Percentiles rank a stretch among this genome's conserved stretches.
These are phyloP conservation scores for Crotalus adamanteus DNA, from an alignment of 2,797 vertebrate species.

Conservation along the genomic window DNA sequence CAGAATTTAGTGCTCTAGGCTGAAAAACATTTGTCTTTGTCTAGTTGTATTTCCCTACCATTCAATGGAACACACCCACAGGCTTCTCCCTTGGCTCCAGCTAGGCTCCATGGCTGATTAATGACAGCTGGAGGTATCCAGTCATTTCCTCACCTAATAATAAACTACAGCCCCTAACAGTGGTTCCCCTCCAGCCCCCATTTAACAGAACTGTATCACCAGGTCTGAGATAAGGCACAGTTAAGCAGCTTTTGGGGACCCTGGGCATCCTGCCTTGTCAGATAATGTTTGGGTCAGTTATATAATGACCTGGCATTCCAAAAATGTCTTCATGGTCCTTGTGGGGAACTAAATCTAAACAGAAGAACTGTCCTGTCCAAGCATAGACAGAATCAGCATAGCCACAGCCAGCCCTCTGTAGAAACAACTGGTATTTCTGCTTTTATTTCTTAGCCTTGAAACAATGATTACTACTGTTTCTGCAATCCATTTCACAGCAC, in stretches of 20 bases:
- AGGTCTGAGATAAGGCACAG: conserved; percentile 25
- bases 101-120: conserved; percentile 86
- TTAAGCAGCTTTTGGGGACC: conserved; percentile 35
- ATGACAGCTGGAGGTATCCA: conserved; percentile 90
- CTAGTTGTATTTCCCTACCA: conserved; percentile 74
- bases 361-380: conserved; percentile 5
- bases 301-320: neutral
- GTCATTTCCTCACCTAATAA: conserved; percentile 85
- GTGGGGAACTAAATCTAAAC: neutral
- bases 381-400: conserved; percentile 19
- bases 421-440: conserved; percentile 38
- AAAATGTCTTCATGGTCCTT: conserved; percentile 3
- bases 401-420: neutral
- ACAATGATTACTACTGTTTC: conserved; percentile 50
- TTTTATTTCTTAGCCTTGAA: conserved; percentile 42
- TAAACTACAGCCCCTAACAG: conserved; percentile 69
- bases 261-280: conserved; percentile 10
- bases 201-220: conserved; percentile 60
- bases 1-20: conserved; percentile 72
- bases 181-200: conserved; percentile 62
- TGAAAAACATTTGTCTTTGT: conserved; percentile 80
- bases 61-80: conserved; percentile 70
- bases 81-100: conserved; percentile 82
- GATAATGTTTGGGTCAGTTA: conserved; percentile 8
- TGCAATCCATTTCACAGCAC: conserved; percentile 59